Evolutionary conservation across 2,888 invertebrate species (phyloP).

Genomic region (Hydroisotoma schaefferi): DNA sequence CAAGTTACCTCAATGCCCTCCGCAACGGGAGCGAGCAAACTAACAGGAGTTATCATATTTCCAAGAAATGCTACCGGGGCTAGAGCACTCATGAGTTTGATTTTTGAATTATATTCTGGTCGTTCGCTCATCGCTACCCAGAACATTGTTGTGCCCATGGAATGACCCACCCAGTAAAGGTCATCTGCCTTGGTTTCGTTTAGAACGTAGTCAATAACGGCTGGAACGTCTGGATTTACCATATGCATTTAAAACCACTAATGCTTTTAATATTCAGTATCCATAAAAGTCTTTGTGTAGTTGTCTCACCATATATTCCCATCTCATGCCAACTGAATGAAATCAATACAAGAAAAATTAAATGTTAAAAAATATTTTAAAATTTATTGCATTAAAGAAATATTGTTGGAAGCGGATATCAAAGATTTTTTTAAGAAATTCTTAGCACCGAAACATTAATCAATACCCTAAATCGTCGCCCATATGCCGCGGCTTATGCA

Average conservation of each 20-base stretch:
- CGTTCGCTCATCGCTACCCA: conserved; percentile 55
- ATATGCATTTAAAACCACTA: conserved; percentile 70
- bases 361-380: no score
- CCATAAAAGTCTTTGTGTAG: no score
- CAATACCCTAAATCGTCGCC: no score
- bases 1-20: conserved; percentile 23
- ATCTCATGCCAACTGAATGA: conserved; percentile 55
- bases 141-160: conserved; percentile 80
- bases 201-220: conserved; percentile 71
- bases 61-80: conserved; percentile 50
- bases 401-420: background rate
- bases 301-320: no score
- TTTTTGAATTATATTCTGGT: conserved; percentile 49
- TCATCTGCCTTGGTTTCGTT: conserved; percentile 59
- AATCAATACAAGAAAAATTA: no score
- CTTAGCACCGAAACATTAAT: no score
- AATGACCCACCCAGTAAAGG: conserved; percentile 81
- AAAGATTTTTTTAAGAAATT: no score
- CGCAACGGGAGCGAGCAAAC: conserved; percentile 62
- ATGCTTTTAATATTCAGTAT: background rate
- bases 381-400: no score
- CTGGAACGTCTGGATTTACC: no score
- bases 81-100: conserved; percentile 38
- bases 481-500: no score
- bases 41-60: conserved; percentile 64